A percentile compares a stretch with the other conserved stretches of the same genome.
These are phyloP conservation scores for Bursaphelenchus mucronatus DNA, from an alignment of 1,140 invertebrate species.

Conservation along the genomic window DNA sequence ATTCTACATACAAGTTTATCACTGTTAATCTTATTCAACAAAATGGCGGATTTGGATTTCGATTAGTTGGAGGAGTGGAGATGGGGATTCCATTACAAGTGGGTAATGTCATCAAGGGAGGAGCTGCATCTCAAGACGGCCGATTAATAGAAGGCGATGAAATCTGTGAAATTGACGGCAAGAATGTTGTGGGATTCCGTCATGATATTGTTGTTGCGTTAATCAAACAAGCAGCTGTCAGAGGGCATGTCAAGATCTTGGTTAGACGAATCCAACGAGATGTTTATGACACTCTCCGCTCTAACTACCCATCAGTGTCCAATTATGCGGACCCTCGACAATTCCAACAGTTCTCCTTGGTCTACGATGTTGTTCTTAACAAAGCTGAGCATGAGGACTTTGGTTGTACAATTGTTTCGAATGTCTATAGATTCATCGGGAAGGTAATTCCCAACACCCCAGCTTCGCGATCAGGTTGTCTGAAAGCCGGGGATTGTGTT, in stretches of 20 bases:
- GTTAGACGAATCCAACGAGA: constrained; percentile 37
- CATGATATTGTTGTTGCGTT: constrained; percentile 83
- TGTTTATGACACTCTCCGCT: neutral
- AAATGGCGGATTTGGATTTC: constrained; percentile 89
- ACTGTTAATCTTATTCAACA: constrained; percentile 75
- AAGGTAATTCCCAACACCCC: constrained; percentile 89
- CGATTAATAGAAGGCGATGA: constrained; percentile 80
- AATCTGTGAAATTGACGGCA: constrained; percentile 78
- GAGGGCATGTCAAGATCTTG: constrained; percentile 58
- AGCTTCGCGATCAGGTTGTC: constrained; percentile 79
- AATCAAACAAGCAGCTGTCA: constrained; percentile 70
- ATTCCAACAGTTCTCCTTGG: constrained; percentile 51
- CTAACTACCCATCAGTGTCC: constrained; percentile 11
- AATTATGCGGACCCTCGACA: constrained; percentile 1
- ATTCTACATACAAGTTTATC: constrained; percentile 70
- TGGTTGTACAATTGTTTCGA: constrained; percentile 96
- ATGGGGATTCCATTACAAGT: constrained; percentile 73
- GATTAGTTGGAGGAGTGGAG: constrained; percentile 93
- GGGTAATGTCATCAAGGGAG: constrained; percentile 86
- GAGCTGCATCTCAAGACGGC: constrained; percentile 81
- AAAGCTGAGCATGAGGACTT: constrained; percentile 90
- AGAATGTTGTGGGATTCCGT: constrained; percentile 76
- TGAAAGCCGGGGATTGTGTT: constrained; percentile 90
- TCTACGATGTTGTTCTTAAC: constrained; percentile 80
- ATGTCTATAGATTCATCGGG: constrained; percentile 65